Conservation (phyloP, 2,113 vertebrate species). For the Callipepla californica region DNA sequence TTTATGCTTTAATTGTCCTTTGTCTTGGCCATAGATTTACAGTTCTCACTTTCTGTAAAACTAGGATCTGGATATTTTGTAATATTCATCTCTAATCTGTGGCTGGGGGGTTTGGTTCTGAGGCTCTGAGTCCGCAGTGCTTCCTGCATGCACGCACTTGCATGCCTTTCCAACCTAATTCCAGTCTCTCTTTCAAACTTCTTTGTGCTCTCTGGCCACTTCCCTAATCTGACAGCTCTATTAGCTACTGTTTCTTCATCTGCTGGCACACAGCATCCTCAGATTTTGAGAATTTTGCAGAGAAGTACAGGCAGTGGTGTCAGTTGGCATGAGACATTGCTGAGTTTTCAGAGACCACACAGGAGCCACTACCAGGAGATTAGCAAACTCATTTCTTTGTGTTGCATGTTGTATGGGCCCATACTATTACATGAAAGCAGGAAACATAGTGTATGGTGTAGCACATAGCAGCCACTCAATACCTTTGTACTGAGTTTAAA, state of each 20-base stretch:
- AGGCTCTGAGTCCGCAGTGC: not conserved
- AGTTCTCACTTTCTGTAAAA: not conserved
- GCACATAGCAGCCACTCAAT: not conserved
- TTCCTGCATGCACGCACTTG: not conserved
- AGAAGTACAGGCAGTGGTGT: not conserved
- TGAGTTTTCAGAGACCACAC: not conserved
- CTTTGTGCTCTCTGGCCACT: not conserved
- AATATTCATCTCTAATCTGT: not conserved
- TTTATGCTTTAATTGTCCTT: constrained; percentile 4
- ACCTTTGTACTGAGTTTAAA: not conserved
- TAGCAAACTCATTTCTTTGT: not conserved
- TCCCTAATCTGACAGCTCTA: not conserved
- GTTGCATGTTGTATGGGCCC: not conserved
- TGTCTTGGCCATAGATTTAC: not conserved
- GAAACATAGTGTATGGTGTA: not conserved
- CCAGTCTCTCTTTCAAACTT: not conserved
- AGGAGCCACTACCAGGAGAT: not conserved
- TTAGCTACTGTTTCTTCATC: not conserved
- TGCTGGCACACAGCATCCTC: not conserved
- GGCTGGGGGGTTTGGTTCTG: not conserved
- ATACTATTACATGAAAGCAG: not conserved
- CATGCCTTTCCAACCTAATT: not conserved
- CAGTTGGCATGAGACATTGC: not conserved
- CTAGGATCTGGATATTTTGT: not conserved
- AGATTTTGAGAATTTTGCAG: not conserved